phyloP scores from a whole-genome alignment of 1,140 invertebrate species.

The Sinella curviseta region DNA sequence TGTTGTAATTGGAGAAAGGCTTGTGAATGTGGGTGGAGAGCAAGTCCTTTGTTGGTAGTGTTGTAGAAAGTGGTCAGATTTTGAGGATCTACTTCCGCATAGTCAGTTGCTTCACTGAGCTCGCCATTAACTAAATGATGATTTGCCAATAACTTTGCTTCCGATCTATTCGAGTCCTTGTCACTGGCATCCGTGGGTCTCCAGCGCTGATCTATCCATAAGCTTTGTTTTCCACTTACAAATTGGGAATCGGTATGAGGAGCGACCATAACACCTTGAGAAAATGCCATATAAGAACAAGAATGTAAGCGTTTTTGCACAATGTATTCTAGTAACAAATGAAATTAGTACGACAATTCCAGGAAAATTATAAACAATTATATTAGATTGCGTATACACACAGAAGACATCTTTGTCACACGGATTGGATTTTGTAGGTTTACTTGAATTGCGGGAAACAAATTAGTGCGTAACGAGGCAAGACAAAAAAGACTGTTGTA shows the following conservation, averaged over 20 bases:
- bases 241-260: conserved; percentile 49
- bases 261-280: conserved; percentile 46
- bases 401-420: not conserved
- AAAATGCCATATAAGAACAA: conserved; percentile 16
- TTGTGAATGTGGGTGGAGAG: conserved; percentile 46
- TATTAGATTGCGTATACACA: too few species aligned
- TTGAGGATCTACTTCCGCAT: conserved; percentile 74
- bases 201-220: conserved; percentile 76
- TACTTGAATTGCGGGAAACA: not conserved
- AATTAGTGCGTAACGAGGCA: not conserved
- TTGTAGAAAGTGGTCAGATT: conserved; percentile 79
- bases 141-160: conserved; percentile 64
- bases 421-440: not conserved
- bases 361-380: too few species aligned
- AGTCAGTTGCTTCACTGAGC: conserved; percentile 62
- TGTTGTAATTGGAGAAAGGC: conserved; percentile 57
- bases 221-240: conserved; percentile 64
- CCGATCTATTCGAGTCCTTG: conserved; percentile 63
- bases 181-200: conserved; percentile 61
- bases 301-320: not conserved
- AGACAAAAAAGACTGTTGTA: not conserved
- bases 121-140: conserved; percentile 54
- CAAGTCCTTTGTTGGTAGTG: conserved; percentile 56
- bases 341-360: conserved; percentile 13
- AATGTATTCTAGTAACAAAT: not conserved